A percentile compares a stretch with the other conserved stretches of the same genome.
Conservation (phyloP, 2,888 invertebrate genomes). For the Orchesella flavescens region DNA sequence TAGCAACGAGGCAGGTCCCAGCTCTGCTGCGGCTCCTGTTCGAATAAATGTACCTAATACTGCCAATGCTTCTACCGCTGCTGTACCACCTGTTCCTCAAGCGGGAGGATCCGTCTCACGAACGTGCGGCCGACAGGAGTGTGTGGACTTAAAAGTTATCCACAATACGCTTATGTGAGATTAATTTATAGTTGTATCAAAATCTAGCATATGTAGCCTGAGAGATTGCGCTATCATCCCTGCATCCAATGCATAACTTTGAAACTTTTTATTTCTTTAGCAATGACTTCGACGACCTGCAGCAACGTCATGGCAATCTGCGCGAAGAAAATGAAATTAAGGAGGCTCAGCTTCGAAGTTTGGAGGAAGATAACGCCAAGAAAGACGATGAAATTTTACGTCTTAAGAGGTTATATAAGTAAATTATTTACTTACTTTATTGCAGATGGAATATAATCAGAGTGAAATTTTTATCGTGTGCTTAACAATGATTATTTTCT, state of each 20-base stretch:
- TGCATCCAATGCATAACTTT: too few species aligned
- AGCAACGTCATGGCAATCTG: conserved; percentile 18
- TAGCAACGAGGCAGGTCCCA: background rate
- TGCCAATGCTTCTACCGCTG: background rate
- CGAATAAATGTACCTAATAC: background rate
- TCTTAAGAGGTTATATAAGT: conserved; percentile 36
- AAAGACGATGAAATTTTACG: conserved; percentile 17
- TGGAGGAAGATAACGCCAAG: conserved; percentile 39
- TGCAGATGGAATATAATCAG: conserved; percentile 13
- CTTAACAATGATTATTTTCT: too few species aligned
- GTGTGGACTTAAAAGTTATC: conserved; percentile 41
- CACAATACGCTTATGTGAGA: conserved; percentile 62
- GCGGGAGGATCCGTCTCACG: background rate
- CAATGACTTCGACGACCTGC: conserved; percentile 64
- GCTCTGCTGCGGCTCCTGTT: background rate
- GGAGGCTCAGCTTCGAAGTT: conserved; percentile 51
- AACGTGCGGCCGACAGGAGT: background rate
- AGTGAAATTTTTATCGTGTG: background rate
- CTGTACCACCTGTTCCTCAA: background rate
- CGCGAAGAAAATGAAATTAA: conserved; percentile 47
- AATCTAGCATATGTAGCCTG: too few species aligned
- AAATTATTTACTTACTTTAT: conserved; percentile 25
- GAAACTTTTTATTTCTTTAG: conserved; percentile 42
- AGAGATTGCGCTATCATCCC: too few species aligned
- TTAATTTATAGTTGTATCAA: too few species aligned